Evolutionary conservation across 2,888 invertebrate species (phyloP).

Genomic region (Ganaspis brasiliensis): DNA sequence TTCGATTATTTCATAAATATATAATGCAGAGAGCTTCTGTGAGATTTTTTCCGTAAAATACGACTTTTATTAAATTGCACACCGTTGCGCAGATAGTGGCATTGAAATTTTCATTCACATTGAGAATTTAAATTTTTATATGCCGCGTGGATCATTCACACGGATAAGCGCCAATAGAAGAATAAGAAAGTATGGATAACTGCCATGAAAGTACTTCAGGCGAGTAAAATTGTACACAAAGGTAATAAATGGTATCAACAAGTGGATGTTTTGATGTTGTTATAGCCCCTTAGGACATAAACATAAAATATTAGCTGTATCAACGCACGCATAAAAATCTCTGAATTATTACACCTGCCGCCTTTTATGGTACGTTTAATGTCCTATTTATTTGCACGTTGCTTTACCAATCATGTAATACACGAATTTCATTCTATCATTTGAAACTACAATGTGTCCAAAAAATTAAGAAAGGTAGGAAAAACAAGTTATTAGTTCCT

Average conservation of each 20-base stretch:
- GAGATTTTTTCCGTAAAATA: neutral
- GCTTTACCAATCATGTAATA: neutral
- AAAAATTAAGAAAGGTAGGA: neutral
- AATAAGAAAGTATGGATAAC: conserved; percentile 47
- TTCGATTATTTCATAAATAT: conserved; percentile 19
- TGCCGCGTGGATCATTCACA: conserved; percentile 13
- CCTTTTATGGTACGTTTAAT: conserved; percentile 20
- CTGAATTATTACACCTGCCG: conserved; percentile 42
- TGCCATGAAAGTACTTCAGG: conserved; percentile 31
- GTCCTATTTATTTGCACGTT: conserved; percentile 31
- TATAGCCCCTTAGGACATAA: conserved; percentile 63
- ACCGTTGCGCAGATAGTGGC: neutral
- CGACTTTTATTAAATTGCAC: conserved; percentile 14
- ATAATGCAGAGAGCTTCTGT: neutral
- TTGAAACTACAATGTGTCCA: neutral
- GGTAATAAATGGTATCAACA: conserved; percentile 75
- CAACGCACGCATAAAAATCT: conserved; percentile 45
- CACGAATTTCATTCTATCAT: neutral
- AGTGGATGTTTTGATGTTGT: conserved; percentile 76
- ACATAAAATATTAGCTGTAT: conserved; percentile 49
- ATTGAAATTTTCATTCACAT: conserved; percentile 33
- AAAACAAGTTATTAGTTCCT: too few species aligned
- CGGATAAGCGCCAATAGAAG: conserved; percentile 26
- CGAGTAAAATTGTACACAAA: conserved; percentile 61
- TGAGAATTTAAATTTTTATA: conserved; percentile 3